These are phyloP conservation scores for Siniperca obscura DNA, from an alignment of 2,797 vertebrate genomes.

Conservation along the genomic window DNA sequence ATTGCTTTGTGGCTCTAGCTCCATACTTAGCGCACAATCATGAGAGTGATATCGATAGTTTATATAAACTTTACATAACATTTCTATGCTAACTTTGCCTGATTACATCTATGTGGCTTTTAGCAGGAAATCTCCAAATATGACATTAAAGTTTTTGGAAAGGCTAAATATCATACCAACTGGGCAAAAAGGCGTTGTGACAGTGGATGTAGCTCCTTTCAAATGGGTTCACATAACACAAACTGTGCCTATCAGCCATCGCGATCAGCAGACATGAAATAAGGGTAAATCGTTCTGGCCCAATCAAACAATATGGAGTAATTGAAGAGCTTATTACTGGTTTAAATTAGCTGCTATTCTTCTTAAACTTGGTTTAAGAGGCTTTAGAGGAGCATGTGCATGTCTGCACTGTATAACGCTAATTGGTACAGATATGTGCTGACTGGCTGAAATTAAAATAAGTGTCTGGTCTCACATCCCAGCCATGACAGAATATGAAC, in stretches of 20 bases:
- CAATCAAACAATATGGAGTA: neutral
- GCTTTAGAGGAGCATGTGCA: neutral
- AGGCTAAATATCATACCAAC: too few relatives aligned
- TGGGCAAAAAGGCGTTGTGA: neutral
- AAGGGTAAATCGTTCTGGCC: neutral
- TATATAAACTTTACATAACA: neutral
- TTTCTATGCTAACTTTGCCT: neutral
- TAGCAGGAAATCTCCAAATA: neutral
- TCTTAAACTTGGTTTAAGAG: neutral
- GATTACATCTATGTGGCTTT: neutral
- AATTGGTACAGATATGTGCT: conserved; percentile 48
- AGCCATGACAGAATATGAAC: conserved; percentile 40
- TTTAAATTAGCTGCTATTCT: conserved; percentile 12
- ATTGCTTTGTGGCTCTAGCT: neutral
- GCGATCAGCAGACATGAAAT: neutral
- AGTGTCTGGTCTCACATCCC: conserved; percentile 27
- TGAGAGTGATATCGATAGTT: too few relatives aligned
- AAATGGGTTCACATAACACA: neutral
- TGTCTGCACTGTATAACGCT: neutral
- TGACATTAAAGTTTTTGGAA: too few relatives aligned
- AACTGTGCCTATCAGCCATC: neutral
- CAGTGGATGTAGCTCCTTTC: neutral
- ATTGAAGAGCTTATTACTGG: conserved; percentile 7
- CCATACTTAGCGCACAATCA: neutral
- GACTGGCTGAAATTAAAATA: conserved; percentile 46